phyloP scores from a whole-genome alignment of 2,113 vertebrate genomes.

The Poicephalus gulielmi region DNA sequence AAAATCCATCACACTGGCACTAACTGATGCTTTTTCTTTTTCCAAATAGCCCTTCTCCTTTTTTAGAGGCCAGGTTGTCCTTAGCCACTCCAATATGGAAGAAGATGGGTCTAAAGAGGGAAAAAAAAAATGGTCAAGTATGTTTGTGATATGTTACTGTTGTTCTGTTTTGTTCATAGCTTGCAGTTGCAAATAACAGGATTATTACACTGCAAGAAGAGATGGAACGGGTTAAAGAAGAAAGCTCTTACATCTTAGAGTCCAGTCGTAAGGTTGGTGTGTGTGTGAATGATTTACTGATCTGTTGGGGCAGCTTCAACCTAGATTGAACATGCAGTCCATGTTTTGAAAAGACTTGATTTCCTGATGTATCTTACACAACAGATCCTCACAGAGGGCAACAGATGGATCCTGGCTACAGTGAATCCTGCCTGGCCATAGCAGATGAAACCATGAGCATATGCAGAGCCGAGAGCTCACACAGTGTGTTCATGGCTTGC shows the following conservation, averaged over 20 bases:
- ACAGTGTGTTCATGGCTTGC: fast-evolving
- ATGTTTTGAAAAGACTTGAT: background rate
- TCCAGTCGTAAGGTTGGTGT: slow-evolving; percentile 85
- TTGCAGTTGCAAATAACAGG: slow-evolving; percentile 96
- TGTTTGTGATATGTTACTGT: fast-evolving
- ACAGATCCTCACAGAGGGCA: background rate
- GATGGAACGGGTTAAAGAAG: slow-evolving; percentile 92
- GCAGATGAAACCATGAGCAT: fast-evolving
- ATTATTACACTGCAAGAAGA: slow-evolving; percentile 98
- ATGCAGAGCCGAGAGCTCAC: fast-evolving
- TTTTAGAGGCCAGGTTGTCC: background rate
- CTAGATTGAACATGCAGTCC: fast-evolving
- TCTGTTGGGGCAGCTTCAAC: background rate
- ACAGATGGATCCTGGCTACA: background rate
- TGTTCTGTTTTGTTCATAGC: slow-evolving; percentile 71
- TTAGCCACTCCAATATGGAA: background rate
- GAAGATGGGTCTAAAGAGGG: background rate
- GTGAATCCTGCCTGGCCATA: background rate
- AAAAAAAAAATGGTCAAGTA: fast-evolving
- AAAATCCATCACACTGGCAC: background rate
- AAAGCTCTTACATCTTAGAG: slow-evolving; percentile 88
- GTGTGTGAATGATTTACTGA: background rate
- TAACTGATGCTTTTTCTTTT: background rate
- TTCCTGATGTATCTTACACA: background rate
- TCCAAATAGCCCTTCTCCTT: background rate